A percentile compares a stretch with the other conserved stretches of the same genome.
phyloP scores from a whole-genome alignment of 1,140 invertebrate genomes.

The Diuraphis noxia region DNA sequence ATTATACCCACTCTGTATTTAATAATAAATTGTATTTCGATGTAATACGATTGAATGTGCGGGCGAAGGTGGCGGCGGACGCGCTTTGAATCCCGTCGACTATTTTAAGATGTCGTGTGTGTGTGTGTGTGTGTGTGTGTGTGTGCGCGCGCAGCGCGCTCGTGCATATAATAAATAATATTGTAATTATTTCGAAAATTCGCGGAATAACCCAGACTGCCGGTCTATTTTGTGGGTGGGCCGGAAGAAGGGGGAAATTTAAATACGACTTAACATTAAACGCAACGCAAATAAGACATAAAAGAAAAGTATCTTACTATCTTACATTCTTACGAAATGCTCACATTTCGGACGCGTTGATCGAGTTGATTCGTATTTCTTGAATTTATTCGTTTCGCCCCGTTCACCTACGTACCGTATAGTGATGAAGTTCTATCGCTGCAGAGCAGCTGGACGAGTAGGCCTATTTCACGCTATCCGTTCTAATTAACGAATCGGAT shows the following conservation, averaged over 20 bases:
- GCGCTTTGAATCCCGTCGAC: neutral
- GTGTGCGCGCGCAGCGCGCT: no score
- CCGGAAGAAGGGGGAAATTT: neutral
- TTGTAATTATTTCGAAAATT: neutral
- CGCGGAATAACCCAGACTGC: neutral
- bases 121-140: no score
- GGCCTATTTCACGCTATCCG: no score
- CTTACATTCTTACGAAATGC: neutral
- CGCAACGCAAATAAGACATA: neutral
- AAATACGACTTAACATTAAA: neutral
- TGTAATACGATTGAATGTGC: neutral
- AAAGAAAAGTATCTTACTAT: neutral
- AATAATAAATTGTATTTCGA: neutral
- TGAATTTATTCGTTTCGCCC: neutral
- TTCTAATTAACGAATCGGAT: no score
- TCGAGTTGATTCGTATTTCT: neutral
- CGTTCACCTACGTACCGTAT: no score
- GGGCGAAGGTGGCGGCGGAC: no score
- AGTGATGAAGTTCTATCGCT: no score
- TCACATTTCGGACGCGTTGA: neutral
- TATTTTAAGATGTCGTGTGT: no score
- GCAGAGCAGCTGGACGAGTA: no score
- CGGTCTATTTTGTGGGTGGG: neutral
- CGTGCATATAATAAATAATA: neutral
- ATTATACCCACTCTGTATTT: neutral